Percentiles rank a stretch among this genome's conserved stretches.
Evolutionary conservation across 2,888 invertebrate species (phyloP).

Genomic region (Dolichopus griseipennis): DNA sequence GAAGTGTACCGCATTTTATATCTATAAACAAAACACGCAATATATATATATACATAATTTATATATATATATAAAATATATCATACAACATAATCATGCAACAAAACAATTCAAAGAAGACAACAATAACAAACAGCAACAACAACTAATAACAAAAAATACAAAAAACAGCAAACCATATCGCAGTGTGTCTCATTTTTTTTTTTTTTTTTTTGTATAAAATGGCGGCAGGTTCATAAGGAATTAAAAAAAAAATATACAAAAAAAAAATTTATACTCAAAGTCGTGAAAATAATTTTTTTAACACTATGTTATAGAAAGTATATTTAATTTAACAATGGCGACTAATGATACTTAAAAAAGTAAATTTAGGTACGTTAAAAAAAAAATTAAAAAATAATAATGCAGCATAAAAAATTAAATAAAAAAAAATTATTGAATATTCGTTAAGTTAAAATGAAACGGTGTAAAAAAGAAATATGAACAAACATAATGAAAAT

Average conservation of each 20-base stretch:
- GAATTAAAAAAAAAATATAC: neutral
- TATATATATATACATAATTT: no score
- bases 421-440: neutral
- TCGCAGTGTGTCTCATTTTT: neutral
- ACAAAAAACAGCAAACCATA: neutral
- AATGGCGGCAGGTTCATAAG: slow-evolving; percentile 4
- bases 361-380: neutral
- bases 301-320: neutral
- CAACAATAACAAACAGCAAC: neutral
- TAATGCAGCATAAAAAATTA: no score
- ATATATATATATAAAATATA: no score
- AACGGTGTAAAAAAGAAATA: neutral
- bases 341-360: neutral
- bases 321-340: neutral
- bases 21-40: no score
- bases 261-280: neutral
- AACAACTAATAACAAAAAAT: neutral
- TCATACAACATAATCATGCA: neutral
- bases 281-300: neutral
- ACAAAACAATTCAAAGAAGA: neutral
- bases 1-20: neutral
- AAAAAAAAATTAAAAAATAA: neutral
- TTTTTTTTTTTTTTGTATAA: neutral
- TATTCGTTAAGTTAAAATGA: neutral
- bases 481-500: neutral